These are phyloP conservation scores for Teinopalpus imperialis DNA, from an alignment of 2,888 invertebrate species.

Conservation along the genomic window DNA sequence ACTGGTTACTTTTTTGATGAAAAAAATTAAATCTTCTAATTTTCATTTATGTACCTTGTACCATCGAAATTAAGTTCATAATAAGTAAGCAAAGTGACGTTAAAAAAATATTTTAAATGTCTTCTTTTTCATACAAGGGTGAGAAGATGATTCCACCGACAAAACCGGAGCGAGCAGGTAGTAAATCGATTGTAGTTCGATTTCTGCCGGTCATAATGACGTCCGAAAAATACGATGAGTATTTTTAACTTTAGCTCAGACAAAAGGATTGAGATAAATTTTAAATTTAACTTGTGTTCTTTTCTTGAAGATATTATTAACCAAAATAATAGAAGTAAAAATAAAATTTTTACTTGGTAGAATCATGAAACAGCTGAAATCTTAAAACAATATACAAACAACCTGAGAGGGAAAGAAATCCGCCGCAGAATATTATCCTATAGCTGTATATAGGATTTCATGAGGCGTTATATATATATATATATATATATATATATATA, in stretches of 20 bases:
- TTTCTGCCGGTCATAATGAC: constrained; percentile 34
- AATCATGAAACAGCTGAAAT: too few species aligned
- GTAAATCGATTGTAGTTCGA: constrained; percentile 68
- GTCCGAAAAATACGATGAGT: constrained; percentile 17
- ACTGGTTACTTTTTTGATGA: constrained; percentile 64
- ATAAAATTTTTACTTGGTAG: too few species aligned
- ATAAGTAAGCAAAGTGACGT: background rate
- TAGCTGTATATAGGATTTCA: too few species aligned
- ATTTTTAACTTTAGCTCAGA: constrained; percentile 29
- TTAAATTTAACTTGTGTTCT: too few species aligned
- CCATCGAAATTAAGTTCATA: constrained; percentile 8
- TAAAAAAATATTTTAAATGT: constrained; percentile 47
- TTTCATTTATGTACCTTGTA: constrained; percentile 3
- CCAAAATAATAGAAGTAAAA: too few species aligned
- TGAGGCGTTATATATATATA: too few species aligned
- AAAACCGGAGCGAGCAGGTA: constrained; percentile 62
- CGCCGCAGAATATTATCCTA: too few species aligned
- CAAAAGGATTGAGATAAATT: constrained; percentile 42
- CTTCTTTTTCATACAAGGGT: constrained; percentile 49
- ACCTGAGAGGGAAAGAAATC: too few species aligned
- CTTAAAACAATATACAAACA: too few species aligned
- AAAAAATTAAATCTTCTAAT: constrained; percentile 38
- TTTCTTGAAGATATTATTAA: too few species aligned
- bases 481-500: too few species aligned
- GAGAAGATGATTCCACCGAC: constrained; percentile 64